Evolutionary conservation across 2,113 vertebrate species (phyloP).

Genomic region (Pseudolaguvia tuberculata): DNA sequence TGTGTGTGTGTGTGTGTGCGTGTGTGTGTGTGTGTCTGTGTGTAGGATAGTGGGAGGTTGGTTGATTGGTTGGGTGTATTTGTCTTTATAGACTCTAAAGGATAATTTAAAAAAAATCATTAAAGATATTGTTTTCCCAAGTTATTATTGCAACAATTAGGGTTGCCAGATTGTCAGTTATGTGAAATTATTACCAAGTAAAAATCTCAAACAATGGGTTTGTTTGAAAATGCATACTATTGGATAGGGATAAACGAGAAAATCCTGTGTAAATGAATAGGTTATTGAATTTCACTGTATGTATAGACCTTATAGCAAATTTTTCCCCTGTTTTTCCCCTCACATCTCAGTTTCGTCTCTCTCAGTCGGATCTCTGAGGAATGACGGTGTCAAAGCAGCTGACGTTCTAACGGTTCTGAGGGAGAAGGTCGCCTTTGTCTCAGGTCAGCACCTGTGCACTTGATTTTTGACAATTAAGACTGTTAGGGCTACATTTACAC

Average conservation of each 20-base stretch:
- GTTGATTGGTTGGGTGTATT: too few species aligned
- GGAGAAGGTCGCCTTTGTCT: slow-evolving; percentile 98
- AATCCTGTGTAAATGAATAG: background rate
- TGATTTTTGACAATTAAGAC: background rate
- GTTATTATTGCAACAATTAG: too few species aligned
- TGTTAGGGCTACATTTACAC: background rate
- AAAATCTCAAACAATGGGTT: too few species aligned
- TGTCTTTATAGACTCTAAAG: too few species aligned
- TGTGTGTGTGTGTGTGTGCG: too few species aligned
- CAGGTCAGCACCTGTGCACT: slow-evolving; percentile 71
- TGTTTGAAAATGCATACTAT: too few species aligned
- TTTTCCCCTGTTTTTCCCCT: background rate
- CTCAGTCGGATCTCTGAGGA: slow-evolving; percentile 81
- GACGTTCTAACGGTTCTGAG: slow-evolving; percentile 94
- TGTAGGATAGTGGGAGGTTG: too few species aligned
- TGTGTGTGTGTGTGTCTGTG: too few species aligned
- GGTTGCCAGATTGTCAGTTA: too few species aligned
- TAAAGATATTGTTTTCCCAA: too few species aligned
- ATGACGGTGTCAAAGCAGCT: slow-evolving; percentile 86
- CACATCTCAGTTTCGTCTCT: slow-evolving; percentile 44
- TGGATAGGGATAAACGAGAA: background rate
- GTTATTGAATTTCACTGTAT: background rate
- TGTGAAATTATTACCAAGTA: too few species aligned
- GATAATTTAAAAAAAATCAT: too few species aligned
- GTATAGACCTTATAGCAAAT: background rate